phyloP scores from a whole-genome alignment of 2,888 invertebrate genomes.

The Epistrophe eligans region DNA sequence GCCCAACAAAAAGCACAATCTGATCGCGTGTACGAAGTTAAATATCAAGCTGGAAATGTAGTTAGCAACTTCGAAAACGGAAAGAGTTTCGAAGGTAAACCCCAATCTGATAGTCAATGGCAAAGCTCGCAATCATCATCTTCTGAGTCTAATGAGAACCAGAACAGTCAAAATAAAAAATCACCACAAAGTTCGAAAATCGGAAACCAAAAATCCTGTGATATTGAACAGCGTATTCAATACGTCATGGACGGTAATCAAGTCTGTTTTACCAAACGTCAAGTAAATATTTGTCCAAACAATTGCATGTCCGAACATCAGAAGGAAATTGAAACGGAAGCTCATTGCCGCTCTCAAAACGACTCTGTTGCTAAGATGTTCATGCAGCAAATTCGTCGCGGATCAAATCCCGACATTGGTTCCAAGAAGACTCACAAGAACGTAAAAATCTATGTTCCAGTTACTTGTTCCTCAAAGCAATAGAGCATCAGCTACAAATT shows the following conservation, averaged over 20 bases:
- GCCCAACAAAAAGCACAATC: constrained; percentile 83
- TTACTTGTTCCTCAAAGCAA: constrained; percentile 47
- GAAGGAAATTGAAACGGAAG: constrained; percentile 79
- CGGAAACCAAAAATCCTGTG: constrained; percentile 60
- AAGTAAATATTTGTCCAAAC: constrained; percentile 85
- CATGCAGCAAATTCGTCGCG: constrained; percentile 83
- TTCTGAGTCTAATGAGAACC: constrained; percentile 48
- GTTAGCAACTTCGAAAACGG: constrained; percentile 82
- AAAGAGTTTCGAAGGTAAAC: constrained; percentile 55
- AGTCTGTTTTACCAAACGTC: constrained; percentile 86
- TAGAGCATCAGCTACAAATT: neutral
- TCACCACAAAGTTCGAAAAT: constrained; percentile 35
- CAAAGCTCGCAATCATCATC: constrained; percentile 40
- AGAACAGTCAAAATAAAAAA: constrained; percentile 65
- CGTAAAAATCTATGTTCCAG: constrained; percentile 82
- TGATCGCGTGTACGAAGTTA: constrained; percentile 82
- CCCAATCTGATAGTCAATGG: constrained; percentile 62
- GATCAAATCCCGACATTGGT: constrained; percentile 85
- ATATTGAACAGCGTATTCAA: constrained; percentile 84
- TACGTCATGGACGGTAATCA: constrained; percentile 83
- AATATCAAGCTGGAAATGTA: constrained; percentile 82
- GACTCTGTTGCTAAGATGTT: constrained; percentile 77
- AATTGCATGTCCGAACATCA: constrained; percentile 82
- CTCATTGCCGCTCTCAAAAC: constrained; percentile 83
- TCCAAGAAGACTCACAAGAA: constrained; percentile 79